A percentile compares a stretch with the other conserved stretches of the same genome.
Evolutionary conservation across 2,888 invertebrate genomes (phyloP).

Genomic region (Xanthia togata): DNA sequence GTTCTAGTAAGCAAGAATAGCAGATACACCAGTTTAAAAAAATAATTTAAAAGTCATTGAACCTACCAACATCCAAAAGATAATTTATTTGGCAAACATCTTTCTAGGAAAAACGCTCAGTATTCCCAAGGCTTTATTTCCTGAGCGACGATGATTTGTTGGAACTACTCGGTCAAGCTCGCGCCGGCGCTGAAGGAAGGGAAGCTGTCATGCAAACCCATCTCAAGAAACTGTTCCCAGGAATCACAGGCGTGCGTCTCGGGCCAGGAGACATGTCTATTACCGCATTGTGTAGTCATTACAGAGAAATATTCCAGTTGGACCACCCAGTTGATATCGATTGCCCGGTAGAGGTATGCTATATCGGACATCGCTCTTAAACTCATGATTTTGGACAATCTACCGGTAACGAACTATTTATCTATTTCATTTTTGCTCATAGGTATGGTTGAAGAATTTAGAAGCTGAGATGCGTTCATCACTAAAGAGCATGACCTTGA

Average conservation of each 20-base stretch:
- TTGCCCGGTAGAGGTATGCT: constrained; percentile 93
- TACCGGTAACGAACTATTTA: neutral
- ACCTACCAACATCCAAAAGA: neutral
- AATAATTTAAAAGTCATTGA: neutral
- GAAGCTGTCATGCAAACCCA: constrained; percentile 97
- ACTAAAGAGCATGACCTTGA: constrained; percentile 92
- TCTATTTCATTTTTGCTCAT: neutral
- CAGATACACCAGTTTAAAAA: neutral
- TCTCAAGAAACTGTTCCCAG: constrained; percentile 98
- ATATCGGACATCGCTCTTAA: neutral
- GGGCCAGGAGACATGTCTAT: constrained; percentile 89
- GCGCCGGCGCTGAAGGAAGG: constrained; percentile 91
- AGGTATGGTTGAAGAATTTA: constrained; percentile 94
- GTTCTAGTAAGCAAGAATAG: neutral
- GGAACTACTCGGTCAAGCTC: constrained; percentile 98
- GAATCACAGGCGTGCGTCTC: constrained; percentile 95
- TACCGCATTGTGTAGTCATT: constrained; percentile 93
- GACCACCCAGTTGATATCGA: constrained; percentile 93
- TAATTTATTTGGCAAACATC: neutral
- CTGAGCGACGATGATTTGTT: constrained; percentile 99
- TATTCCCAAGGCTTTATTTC: constrained; percentile 99
- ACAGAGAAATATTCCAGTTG: constrained; percentile 94
- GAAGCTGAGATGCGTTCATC: constrained; percentile 94
- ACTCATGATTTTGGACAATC: neutral
- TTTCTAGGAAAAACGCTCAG: constrained; percentile 96